Base-by-base conservation (phyloP, 2,888 invertebrate species). In the Ischnus inquisitorius region DNA sequence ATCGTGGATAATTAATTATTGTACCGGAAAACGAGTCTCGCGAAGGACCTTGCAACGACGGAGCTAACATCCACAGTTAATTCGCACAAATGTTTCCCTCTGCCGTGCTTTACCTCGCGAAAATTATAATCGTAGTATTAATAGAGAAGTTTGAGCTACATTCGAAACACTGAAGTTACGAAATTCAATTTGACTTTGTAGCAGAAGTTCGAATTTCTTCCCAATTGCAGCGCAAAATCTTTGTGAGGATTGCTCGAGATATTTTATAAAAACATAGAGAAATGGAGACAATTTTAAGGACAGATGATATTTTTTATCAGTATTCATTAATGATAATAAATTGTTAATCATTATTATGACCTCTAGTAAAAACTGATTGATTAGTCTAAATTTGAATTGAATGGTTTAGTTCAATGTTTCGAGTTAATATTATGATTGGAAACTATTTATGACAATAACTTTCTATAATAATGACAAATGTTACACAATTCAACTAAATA, bases 1-100 rank as follows among this genome's bases (percentile, higher is more conserved):
- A 78, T 77, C 60, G 51, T 34, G 74, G 71, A 82, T 82, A 77
- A 82, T 82, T 82, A 82, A 82, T 82, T 82, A 82, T 74, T 74
- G 78, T 74, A 82, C 78, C 48, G 72, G 57, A 74, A 78, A 78
- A 78, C 41, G 67, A 68, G 72, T 72, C n/a, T n/a, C 43, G 46
- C 46, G 65, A 60, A 39, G 72, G 48, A 78, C 68, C 62, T 34
- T 72, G 64, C 41, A 60, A 34, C 62, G 62, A 5, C 34, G 16
- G 6, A 19, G 41, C 51, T 22, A 54, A 22, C 60, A 57, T 14
- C 34, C 65, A 34, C 41, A 68, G 78, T 74, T 78, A 3, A 54
- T 62, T 74, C n/a, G 41, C 5, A 28, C 67, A 19, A 25, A 34
- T 68, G 71, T 82, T 67, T 82, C 16, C 8, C 46, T 43, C 22